Conservation (phyloP, 2,797 vertebrate species). For the Alosa sapidissima region DNA sequence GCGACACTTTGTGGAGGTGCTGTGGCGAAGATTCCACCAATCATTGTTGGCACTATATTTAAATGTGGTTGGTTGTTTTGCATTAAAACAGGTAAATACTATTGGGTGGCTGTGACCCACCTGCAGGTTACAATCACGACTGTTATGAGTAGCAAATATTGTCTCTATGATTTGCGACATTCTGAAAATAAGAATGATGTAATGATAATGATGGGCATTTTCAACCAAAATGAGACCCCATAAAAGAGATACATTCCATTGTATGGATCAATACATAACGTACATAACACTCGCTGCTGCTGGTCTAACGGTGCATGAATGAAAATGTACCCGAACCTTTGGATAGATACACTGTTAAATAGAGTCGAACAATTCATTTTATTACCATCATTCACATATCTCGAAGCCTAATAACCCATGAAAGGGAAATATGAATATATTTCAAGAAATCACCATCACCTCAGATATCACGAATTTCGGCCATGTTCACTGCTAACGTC, state of each 20-base stretch:
- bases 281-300: conserved; percentile 48
- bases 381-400: conserved; percentile 83
- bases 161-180: conserved; percentile 11
- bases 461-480: conserved; percentile 60
- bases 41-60: not conserved
- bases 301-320: conserved; percentile 61
- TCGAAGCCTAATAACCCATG: conserved; percentile 83
- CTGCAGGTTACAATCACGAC: conserved; percentile 15
- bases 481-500: conserved; percentile 47
- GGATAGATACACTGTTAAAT: conserved; percentile 78
- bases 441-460: conserved; percentile 65
- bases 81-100: conserved; percentile 19
- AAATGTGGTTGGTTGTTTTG: not conserved
- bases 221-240: conserved; percentile 49
- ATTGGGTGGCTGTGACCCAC: not conserved
- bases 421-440: conserved; percentile 83
- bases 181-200: conserved; percentile 26
- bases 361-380: conserved; percentile 88
- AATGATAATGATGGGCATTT: conserved; percentile 40
- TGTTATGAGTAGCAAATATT: conserved; percentile 10
- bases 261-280: conserved; percentile 57
- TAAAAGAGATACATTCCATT: conserved; percentile 50
- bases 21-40: not conserved
- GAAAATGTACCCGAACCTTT: conserved; percentile 66
- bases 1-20: not conserved